Conservation (phyloP, 1,140 invertebrate species). For the Tyrophagus putrescentiae region DNA sequence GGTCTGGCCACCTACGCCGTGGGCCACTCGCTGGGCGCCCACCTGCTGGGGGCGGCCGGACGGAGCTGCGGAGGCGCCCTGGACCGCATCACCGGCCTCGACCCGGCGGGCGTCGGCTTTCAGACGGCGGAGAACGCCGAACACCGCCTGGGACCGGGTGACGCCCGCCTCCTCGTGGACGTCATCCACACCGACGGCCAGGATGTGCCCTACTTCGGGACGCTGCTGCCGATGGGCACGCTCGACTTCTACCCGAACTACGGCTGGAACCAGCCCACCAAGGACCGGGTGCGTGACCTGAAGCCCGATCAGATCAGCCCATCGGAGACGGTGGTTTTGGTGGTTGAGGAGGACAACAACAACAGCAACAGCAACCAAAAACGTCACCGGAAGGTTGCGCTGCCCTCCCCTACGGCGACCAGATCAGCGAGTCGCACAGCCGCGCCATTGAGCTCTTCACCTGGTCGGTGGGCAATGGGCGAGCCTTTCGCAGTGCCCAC, state of each 20-base stretch:
- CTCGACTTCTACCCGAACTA: constrained; percentile 66
- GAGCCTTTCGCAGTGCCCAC: background rate
- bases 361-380: background rate
- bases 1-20: background rate
- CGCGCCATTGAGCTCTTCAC: background rate
- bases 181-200: constrained; percentile 14
- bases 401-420: background rate
- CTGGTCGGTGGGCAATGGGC: background rate
- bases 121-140: background rate
- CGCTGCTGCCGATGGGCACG: constrained; percentile 47
- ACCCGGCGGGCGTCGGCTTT: constrained; percentile 11
- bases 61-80: background rate
- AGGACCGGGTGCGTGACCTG: background rate
- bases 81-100: background rate
- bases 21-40: background rate
- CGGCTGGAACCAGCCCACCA: constrained; percentile 52
- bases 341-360: too few relatives aligned
- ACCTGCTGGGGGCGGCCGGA: background rate
- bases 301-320: too few relatives aligned
- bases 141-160: background rate
- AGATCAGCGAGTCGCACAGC: background rate
- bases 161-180: constrained; percentile 3
- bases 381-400: background rate
- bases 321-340: too few relatives aligned
- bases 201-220: constrained; percentile 37